These are phyloP conservation scores for Acanthosoma haemorrhoidale DNA, from an alignment of 2,888 invertebrate genomes.

Conservation along the genomic window DNA sequence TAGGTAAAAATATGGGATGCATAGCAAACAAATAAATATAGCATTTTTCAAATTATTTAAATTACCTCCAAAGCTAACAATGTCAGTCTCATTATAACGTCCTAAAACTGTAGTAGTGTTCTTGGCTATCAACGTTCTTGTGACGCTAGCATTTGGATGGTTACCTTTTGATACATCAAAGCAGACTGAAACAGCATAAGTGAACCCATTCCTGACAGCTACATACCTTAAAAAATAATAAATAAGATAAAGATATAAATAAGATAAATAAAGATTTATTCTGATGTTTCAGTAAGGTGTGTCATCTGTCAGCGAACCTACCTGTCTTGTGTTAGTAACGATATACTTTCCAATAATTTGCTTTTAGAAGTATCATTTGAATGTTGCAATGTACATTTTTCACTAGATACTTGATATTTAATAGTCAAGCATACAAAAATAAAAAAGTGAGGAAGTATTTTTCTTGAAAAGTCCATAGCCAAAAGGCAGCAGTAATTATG, in stretches of 20 bases:
- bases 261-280: neutral
- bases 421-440: neutral
- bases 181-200: conserved; percentile 34
- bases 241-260: neutral
- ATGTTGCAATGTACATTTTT: conserved; percentile 29
- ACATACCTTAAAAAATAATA: conserved; percentile 21
- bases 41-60: no score
- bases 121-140: conserved; percentile 18
- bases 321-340: conserved; percentile 28
- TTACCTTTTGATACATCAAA: conserved; percentile 33
- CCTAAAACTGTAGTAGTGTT: conserved; percentile 35
- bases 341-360: conserved; percentile 28
- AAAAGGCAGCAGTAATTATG: no score
- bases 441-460: neutral
- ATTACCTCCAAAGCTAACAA: conserved; percentile 33
- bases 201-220: conserved; percentile 7
- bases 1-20: no score
- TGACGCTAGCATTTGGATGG: conserved; percentile 33
- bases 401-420: conserved; percentile 6
- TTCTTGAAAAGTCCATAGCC: neutral
- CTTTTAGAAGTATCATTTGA: conserved; percentile 21
- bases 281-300: neutral
- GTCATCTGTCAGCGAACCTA: no score
- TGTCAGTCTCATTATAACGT: conserved; percentile 37
- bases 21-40: no score